These are phyloP conservation scores for Hermatobates lingyangjiaoensis DNA, from an alignment of 1,140 invertebrate species.

Conservation along the genomic window DNA sequence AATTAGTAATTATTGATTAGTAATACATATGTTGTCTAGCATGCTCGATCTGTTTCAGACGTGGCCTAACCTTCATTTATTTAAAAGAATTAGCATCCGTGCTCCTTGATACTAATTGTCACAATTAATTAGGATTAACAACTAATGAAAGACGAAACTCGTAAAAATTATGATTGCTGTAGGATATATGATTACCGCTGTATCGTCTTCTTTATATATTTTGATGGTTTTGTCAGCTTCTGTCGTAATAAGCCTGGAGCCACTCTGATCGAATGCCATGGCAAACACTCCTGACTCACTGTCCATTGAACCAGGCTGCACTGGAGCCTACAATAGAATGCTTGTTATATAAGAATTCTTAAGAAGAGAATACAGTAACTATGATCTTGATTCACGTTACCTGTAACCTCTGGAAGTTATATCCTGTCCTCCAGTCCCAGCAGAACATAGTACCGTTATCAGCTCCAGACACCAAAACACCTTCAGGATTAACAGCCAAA, in stretches of 20 bases:
- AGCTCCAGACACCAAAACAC: constrained; percentile 90
- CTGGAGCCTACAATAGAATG: constrained; percentile 46
- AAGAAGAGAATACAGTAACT: too few relatives aligned
- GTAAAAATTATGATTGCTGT: too few relatives aligned
- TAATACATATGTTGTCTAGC: too few relatives aligned
- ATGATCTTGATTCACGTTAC: constrained; percentile 20
- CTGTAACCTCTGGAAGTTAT: constrained; percentile 86
- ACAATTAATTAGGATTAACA: too few relatives aligned
- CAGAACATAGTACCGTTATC: constrained; percentile 97
- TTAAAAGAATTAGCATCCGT: neutral
- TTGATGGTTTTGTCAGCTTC: constrained; percentile 99
- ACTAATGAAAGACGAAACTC: too few relatives aligned
- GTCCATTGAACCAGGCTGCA: constrained; percentile 98
- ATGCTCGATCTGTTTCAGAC: too few relatives aligned
- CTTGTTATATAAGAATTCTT: constrained; percentile 8
- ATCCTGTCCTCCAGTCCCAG: constrained; percentile 98
- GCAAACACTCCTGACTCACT: constrained; percentile 95
- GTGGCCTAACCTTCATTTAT: too few relatives aligned
- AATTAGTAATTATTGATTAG: too few relatives aligned
- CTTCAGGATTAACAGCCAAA: constrained; percentile 81
- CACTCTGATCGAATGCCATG: constrained; percentile 85
- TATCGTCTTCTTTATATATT: constrained; percentile 95
- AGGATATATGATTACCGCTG: constrained; percentile 46
- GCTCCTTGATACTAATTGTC: too few relatives aligned
- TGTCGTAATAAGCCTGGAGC: constrained; percentile 79